Evolutionary conservation across 1,140 invertebrate species (phyloP).

Genomic region (Drosophila athabasca): DNA sequence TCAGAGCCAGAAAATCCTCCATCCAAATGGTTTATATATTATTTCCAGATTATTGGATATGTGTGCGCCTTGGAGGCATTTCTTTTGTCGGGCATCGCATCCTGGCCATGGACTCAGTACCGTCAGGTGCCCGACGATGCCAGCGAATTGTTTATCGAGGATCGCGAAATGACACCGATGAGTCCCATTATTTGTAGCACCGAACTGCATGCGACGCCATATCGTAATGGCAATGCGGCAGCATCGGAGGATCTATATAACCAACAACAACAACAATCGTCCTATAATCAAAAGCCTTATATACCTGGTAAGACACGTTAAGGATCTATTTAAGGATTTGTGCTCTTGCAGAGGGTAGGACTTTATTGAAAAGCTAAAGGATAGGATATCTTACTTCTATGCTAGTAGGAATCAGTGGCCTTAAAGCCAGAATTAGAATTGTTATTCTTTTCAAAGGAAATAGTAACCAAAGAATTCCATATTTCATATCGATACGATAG

Average conservation of each 20-base stretch:
- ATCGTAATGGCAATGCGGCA: constrained; percentile 78
- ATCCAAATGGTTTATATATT: no score
- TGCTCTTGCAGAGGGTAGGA: no score
- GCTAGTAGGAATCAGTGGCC: no score
- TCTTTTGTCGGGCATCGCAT: constrained; percentile 83
- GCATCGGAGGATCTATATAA: constrained; percentile 75
- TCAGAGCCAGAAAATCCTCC: no score
- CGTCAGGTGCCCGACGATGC: constrained; percentile 84
- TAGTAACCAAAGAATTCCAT: no score
- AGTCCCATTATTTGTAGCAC: constrained; percentile 81
- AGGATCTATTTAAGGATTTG: not conserved
- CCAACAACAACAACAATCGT: constrained; percentile 83
- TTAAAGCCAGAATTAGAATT: no score
- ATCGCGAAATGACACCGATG: constrained; percentile 84
- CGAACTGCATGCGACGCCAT: constrained; percentile 70
- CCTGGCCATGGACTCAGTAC: constrained; percentile 84
- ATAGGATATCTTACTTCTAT: no score
- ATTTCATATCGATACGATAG: no score
- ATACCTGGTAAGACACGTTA: constrained; percentile 74
- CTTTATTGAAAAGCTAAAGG: no score
- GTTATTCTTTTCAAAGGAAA: no score
- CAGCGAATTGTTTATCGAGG: constrained; percentile 84
- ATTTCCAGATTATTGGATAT: constrained; percentile 84
- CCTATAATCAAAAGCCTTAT: constrained; percentile 84
- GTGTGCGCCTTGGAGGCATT: constrained; percentile 84